Conservation (phyloP, 2,888 invertebrate species). For the Mantis religiosa region DNA sequence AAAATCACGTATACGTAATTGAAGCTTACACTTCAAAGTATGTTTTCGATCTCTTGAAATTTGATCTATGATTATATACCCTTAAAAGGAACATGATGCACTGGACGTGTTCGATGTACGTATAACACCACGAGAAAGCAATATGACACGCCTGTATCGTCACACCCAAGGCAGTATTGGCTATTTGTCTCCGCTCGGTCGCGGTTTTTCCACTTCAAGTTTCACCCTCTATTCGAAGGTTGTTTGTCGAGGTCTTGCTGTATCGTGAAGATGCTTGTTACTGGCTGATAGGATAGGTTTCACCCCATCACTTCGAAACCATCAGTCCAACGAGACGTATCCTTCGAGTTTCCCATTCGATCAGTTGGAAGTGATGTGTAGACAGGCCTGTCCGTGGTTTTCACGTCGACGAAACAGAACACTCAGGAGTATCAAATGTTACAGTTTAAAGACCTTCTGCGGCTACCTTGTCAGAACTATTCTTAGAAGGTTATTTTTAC, state of each 20-base stretch:
- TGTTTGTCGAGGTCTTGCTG: background rate
- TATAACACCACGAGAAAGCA: background rate
- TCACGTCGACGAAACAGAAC: too few species aligned
- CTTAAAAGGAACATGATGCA: too few species aligned
- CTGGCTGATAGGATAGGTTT: background rate
- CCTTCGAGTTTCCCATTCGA: background rate
- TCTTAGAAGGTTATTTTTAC: too few species aligned
- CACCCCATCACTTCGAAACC: background rate
- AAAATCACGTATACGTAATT: too few species aligned
- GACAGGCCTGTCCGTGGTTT: too few species aligned
- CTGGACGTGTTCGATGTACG: too few species aligned
- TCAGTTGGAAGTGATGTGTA: background rate
- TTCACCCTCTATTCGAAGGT: background rate
- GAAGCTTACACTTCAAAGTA: too few species aligned
- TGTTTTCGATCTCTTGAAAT: too few species aligned
- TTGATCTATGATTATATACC: too few species aligned
- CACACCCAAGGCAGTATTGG: background rate
- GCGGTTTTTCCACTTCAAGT: background rate
- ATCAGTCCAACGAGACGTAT: background rate
- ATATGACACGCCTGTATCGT: background rate
- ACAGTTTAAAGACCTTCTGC: too few species aligned
- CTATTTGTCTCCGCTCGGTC: background rate
- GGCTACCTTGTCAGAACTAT: too few species aligned
- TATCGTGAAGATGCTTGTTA: background rate
- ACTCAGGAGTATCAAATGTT: too few species aligned